Conservation (phyloP, 2,797 vertebrate species). For the Chiroxiphia lanceolata region DNA sequence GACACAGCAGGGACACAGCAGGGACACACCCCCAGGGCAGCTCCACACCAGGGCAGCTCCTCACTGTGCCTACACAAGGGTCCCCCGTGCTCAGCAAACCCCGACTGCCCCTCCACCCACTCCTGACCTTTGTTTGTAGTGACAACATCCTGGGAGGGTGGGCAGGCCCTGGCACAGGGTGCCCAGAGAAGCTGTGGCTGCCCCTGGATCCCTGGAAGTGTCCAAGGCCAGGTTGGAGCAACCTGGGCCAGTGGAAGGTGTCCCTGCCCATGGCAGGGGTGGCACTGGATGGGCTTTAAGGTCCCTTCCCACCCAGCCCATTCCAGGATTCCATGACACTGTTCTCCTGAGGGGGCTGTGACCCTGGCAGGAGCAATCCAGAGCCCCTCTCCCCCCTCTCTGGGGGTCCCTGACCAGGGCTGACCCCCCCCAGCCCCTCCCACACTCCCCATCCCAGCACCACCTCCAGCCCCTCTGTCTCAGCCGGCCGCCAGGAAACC, state of each 20-base stretch:
- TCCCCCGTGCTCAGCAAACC: not conserved
- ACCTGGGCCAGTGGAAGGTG: not conserved
- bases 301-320: not conserved
- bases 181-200: too few relatives aligned
- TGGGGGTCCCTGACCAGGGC: not conserved
- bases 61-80: not conserved
- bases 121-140: not conserved
- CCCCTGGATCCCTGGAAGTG: not conserved
- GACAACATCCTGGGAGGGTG: not conserved
- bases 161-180: not conserved
- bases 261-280: not conserved
- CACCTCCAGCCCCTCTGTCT: not conserved
- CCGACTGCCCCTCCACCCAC: fast-evolving
- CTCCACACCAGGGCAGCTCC: not conserved
- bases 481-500: not conserved
- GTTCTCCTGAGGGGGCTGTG: not conserved
- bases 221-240: not conserved
- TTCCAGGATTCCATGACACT: not conserved
- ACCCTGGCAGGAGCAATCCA: not conserved
- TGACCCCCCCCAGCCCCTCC: not conserved
- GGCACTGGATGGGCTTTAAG: not conserved
- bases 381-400: not conserved
- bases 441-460: not conserved
- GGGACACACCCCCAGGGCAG: not conserved
- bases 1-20: too few relatives aligned